A percentile compares a stretch with the other conserved stretches of the same genome.
Conservation (phyloP, 2,797 vertebrate species). For the Silurus aristotelis region DNA sequence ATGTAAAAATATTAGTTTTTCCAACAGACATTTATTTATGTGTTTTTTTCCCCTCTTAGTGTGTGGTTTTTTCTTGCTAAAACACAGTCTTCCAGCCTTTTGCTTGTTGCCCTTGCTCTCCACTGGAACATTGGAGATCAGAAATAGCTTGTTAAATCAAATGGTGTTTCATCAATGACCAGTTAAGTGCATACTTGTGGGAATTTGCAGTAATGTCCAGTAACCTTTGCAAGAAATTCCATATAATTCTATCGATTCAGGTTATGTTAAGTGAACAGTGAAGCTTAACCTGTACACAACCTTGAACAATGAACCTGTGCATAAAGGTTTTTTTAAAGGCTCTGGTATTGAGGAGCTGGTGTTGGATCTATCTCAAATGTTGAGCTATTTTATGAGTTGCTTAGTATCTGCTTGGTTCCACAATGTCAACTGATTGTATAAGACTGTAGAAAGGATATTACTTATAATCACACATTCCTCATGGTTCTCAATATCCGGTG, state of each 20-base stretch:
- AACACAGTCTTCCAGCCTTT: slow-evolving; percentile 6
- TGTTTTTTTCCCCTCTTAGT: slow-evolving; percentile 23
- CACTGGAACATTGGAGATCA: slow-evolving; percentile 12
- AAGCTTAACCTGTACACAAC: too few species aligned
- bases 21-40: slow-evolving; percentile 30
- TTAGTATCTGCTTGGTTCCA: too few species aligned
- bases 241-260: not conserved
- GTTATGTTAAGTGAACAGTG: too few species aligned
- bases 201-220: not conserved
- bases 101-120: slow-evolving; percentile 33
- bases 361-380: too few species aligned
- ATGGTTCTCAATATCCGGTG: too few species aligned
- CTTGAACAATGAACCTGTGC: too few species aligned
- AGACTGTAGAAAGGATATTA: too few species aligned
- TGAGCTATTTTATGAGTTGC: too few species aligned
- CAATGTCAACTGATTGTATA: too few species aligned
- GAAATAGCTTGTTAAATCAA: not conserved
- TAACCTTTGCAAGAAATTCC: not conserved
- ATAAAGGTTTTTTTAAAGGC: too few species aligned
- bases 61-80: slow-evolving; percentile 25
- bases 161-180: not conserved
- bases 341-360: too few species aligned
- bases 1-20: slow-evolving; percentile 48
- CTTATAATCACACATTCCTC: too few species aligned
- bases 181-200: not conserved